phyloP scores from a whole-genome alignment of 2,113 vertebrate genomes.

The Collichthys lucidus region DNA sequence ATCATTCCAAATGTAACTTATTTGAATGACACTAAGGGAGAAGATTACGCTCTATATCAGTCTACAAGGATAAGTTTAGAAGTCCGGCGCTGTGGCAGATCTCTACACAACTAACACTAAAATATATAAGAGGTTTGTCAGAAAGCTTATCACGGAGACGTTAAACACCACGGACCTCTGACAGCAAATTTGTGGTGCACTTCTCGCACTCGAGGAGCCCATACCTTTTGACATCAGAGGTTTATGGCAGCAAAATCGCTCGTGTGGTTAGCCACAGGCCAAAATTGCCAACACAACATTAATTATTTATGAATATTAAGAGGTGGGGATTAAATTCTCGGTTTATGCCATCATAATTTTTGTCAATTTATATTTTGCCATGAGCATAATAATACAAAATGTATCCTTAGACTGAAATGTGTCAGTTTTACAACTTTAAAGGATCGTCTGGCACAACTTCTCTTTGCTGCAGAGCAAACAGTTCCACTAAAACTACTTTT shows the following conservation, averaged over 20 bases:
- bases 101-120: background rate
- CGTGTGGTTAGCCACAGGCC: slow-evolving; percentile 60
- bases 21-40: slow-evolving; percentile 60
- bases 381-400: slow-evolving; percentile 6
- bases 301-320: slow-evolving; percentile 63
- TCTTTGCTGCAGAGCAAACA: background rate
- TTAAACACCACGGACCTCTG: slow-evolving; percentile 28
- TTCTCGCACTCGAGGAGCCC: slow-evolving; percentile 14
- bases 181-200: slow-evolving; percentile 15
- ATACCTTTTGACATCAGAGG: slow-evolving; percentile 53
- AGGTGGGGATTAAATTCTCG: slow-evolving; percentile 45
- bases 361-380: slow-evolving; percentile 15
- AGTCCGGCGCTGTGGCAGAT: slow-evolving; percentile 10
- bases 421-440: background rate
- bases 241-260: slow-evolving; percentile 56
- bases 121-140: slow-evolving; percentile 12
- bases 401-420: background rate
- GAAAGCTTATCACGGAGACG: background rate
- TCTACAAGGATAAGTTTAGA: slow-evolving; percentile 13
- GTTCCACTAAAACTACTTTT: background rate
- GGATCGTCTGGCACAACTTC: background rate
- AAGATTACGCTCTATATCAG: slow-evolving; percentile 45
- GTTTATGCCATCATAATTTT: slow-evolving; percentile 30
- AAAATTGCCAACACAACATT: slow-evolving; percentile 43
- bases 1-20: slow-evolving; percentile 58